Conservation (phyloP, 1,140 invertebrate species). For the Lasioglossum albipes region DNA sequence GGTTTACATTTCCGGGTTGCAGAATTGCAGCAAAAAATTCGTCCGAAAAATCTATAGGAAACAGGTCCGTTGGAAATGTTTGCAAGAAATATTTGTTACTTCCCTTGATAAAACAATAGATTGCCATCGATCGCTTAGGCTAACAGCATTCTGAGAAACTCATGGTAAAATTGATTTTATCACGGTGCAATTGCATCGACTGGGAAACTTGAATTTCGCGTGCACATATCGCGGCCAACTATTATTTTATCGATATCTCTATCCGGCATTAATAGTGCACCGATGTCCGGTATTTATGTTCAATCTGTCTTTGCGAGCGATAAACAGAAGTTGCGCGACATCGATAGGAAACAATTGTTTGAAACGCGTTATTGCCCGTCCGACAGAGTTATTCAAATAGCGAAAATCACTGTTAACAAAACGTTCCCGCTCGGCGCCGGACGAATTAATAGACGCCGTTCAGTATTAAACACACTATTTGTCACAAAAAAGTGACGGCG, state of each 20-base stretch:
- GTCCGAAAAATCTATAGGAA: no score
- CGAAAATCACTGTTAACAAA: conserved; percentile 17
- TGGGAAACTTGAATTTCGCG: background rate
- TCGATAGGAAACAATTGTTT: conserved; percentile 19
- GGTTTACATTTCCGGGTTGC: no score
- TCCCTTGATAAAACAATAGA: no score
- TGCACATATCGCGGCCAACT: background rate
- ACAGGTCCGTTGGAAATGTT: no score
- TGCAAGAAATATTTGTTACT: no score
- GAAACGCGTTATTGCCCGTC: conserved; percentile 35
- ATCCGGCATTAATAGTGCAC: conserved; percentile 14
- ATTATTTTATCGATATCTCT: background rate
- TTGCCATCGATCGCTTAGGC: no score
- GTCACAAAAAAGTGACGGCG: background rate
- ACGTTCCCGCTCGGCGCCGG: background rate
- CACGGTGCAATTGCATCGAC: background rate
- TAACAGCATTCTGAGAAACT: no score
- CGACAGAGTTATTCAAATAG: conserved; percentile 16
- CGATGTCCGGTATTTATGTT: conserved; percentile 26
- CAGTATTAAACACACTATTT: conserved; percentile 8
- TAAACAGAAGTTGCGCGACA: conserved; percentile 24
- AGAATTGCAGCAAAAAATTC: no score
- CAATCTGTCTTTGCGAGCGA: conserved; percentile 13
- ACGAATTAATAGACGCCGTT: conserved; percentile 8
- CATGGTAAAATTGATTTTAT: no score